phyloP scores from a whole-genome alignment of 2,888 invertebrate species.

The Dryocosmus kuriphilus region DNA sequence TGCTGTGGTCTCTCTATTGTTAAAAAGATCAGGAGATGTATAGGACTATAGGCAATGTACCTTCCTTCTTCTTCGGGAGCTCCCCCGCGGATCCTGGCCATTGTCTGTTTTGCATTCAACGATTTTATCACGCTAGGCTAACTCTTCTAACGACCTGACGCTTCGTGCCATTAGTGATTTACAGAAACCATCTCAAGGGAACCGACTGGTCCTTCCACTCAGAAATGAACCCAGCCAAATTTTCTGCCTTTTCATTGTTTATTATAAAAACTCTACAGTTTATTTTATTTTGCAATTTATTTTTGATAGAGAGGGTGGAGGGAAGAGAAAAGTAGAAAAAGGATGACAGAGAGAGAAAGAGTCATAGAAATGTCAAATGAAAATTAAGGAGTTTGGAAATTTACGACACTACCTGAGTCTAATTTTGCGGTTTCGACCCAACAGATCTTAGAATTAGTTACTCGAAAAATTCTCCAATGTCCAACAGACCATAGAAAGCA shows the following conservation, averaged over 20 bases:
- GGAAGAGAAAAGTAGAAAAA: too few relatives aligned
- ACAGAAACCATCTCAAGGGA: slow-evolving; percentile 59
- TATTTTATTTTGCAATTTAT: too few relatives aligned
- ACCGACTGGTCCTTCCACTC: slow-evolving; percentile 21
- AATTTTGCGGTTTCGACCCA: background rate
- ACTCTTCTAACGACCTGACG: slow-evolving; percentile 71
- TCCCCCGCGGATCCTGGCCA: slow-evolving; percentile 53
- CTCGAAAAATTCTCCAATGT: background rate
- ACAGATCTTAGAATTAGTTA: background rate
- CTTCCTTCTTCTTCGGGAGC: slow-evolving; percentile 47
- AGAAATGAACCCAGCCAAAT: background rate
- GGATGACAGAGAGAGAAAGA: too few relatives aligned
- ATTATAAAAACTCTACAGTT: too few relatives aligned
- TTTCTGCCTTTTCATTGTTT: background rate
- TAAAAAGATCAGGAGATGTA: slow-evolving; percentile 37
- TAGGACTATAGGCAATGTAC: slow-evolving; percentile 29
- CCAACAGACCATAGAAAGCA: background rate
- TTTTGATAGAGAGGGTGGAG: too few relatives aligned
- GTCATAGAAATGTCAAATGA: too few relatives aligned
- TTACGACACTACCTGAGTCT: background rate
- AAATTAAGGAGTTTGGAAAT: too few relatives aligned
- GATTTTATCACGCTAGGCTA: slow-evolving; percentile 71
- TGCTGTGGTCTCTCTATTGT: slow-evolving; percentile 50
- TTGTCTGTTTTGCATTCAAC: slow-evolving; percentile 71
- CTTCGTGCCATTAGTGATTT: slow-evolving; percentile 68